Conservation (phyloP, 2,797 vertebrate species). For the Syngnathus acus region DNA sequence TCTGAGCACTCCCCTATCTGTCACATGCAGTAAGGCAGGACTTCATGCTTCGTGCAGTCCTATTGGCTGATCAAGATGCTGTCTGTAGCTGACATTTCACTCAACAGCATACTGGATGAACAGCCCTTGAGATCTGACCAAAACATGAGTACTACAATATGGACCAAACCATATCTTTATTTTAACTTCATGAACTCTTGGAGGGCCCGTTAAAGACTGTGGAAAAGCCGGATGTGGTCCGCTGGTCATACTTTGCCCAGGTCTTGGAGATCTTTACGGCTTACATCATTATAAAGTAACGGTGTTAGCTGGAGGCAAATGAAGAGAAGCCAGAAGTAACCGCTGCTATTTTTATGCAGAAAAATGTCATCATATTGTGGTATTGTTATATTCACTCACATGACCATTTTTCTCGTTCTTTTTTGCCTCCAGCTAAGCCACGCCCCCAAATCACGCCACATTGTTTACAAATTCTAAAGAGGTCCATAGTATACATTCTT, state of each 20-base stretch:
- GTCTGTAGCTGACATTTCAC: neutral
- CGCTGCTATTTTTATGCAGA: too few relatives aligned
- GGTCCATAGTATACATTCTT: too few relatives aligned
- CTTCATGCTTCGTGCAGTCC: neutral
- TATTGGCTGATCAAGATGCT: neutral
- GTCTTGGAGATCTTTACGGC: neutral
- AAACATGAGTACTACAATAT: neutral
- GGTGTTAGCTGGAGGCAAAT: too few relatives aligned
- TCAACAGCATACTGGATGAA: neutral
- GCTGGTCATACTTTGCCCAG: neutral
- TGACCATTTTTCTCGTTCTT: too few relatives aligned
- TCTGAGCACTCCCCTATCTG: conserved; percentile 58
- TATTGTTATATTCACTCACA: too few relatives aligned
- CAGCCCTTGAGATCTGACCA: neutral
- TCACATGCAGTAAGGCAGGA: neutral
- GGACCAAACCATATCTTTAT: neutral
- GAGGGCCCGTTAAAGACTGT: neutral
- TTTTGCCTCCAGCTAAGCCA: too few relatives aligned
- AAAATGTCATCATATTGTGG: too few relatives aligned
- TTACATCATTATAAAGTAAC: too few relatives aligned
- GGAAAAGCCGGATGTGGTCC: neutral
- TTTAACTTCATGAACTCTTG: neutral
- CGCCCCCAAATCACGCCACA: too few relatives aligned
- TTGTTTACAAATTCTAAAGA: too few relatives aligned
- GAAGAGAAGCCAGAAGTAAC: too few relatives aligned